These are phyloP conservation scores for Cataglyphis albicans DNA, from an alignment of 2,888 invertebrate species.

Conservation along the genomic window DNA sequence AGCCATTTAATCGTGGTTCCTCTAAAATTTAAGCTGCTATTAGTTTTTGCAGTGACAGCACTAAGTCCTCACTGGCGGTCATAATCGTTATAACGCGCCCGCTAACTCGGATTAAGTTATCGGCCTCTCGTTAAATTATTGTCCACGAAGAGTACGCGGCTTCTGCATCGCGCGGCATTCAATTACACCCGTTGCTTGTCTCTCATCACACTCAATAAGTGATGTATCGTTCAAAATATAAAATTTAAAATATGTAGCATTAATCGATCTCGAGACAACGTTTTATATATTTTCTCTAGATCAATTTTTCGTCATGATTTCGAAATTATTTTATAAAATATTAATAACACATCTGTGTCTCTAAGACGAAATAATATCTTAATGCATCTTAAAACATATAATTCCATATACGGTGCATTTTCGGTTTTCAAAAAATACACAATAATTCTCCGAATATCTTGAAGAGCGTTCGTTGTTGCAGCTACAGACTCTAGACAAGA, in stretches of 20 bases:
- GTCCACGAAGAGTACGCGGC: constrained; percentile 16
- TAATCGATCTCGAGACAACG: not conserved
- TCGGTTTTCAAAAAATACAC: not conserved
- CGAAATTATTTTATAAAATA: not conserved
- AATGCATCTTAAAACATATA: not conserved
- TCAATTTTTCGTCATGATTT: not conserved
- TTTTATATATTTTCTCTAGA: not conserved
- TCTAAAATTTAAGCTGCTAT: constrained; percentile 79
- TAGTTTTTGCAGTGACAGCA: constrained; percentile 81
- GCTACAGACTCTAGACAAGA: constrained; percentile 23
- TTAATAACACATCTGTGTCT: not conserved
- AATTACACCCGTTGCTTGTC: constrained; percentile 7
- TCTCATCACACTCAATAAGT: not conserved
- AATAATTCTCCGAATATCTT: not conserved
- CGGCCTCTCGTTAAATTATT: constrained; percentile 73
- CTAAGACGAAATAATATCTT: not conserved
- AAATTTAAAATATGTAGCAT: not conserved
- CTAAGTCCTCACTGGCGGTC: constrained; percentile 73
- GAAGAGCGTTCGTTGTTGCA: constrained; percentile 1
- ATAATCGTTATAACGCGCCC: constrained; percentile 78
- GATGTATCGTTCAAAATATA: not conserved
- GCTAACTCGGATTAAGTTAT: constrained; percentile 77
- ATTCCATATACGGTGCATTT: not conserved
- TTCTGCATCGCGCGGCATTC: not conserved
- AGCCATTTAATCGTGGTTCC: constrained; percentile 76